Base-by-base conservation (phyloP, 2,113 vertebrate species). In the Macheiramphus alcinus region DNA sequence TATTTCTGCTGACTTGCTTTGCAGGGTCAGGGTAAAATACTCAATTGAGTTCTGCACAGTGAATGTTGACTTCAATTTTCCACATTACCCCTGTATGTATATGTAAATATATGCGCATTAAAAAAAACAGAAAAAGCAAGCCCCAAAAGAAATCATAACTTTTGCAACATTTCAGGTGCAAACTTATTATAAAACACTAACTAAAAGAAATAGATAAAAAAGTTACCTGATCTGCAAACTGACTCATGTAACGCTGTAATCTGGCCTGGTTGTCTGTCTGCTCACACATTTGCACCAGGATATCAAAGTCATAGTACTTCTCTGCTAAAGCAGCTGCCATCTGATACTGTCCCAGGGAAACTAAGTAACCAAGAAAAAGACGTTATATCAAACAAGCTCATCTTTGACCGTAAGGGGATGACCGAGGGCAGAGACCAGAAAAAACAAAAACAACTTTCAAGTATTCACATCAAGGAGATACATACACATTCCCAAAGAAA, bases 281-380 rank as follows among this genome's bases (percentile, higher is more conserved):
- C 90, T 99, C 99, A 22, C 99, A 99, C 98, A 99, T 98, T 58
- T 99, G 99, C 13, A 99, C 99, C 97, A 99, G 98, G 95, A 99
- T 99, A 94, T 99, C 99, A 21, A 99, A 99, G 98, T 99, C 99
- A 11, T 99, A 99, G 97, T 99, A 99, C 75, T 99, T 99, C 98
- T 99, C 99, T 26, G 99, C 99, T 95, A 99, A 97, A 32, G 99
- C 98, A 7, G 99, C 99, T 74, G 99, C 99, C 99, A 99, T 98
- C 78, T 99, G 98, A 94, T 99, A 98, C 96, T 99, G 99, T 56
- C 99, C 98, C 85, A 99, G 96, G n/a, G 98, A 98, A 98, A 99
- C 99, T 99, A 93, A 6, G 20, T 4, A 91, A 95, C 45, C 34
- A 86, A 43, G 25, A 67, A 65, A 80, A 79, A 61, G 7, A 53